phyloP scores from a whole-genome alignment of 2,888 invertebrate species.

The Periphyllus acericola region DNA sequence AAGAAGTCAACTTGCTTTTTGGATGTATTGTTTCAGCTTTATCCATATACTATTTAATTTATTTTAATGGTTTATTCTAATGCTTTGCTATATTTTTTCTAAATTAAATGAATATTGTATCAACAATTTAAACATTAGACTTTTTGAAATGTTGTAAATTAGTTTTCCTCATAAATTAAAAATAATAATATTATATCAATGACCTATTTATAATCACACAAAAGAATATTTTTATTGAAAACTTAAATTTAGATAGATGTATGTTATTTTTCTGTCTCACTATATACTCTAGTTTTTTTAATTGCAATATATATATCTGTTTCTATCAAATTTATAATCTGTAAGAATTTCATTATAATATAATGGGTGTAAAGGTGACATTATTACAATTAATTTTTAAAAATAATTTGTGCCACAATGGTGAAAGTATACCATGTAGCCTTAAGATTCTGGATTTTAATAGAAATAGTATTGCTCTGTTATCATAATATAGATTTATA shows the following conservation, averaged over 20 bases:
- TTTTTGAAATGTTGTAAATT: neutral
- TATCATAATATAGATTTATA: slow-evolving; percentile 44
- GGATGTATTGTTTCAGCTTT: neutral
- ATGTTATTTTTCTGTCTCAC: neutral
- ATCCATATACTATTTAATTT: neutral
- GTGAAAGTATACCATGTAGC: slow-evolving; percentile 62
- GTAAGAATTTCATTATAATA: slow-evolving; percentile 4
- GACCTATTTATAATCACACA: neutral
- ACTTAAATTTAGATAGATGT: neutral
- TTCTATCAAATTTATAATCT: slow-evolving; percentile 15
- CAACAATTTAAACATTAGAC: neutral
- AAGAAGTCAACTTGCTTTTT: neutral
- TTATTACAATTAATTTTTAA: slow-evolving; percentile 42
- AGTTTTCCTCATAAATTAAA: neutral
- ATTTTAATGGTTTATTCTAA: neutral
- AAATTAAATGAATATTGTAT: neutral
- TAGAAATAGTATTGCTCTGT: slow-evolving; percentile 46
- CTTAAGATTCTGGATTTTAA: slow-evolving; percentile 54
- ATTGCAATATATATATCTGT: neutral
- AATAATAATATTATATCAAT: neutral
- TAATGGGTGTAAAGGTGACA: slow-evolving; percentile 45
- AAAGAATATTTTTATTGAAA: neutral
- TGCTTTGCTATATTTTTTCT: neutral
- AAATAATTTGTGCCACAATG: slow-evolving; percentile 60
- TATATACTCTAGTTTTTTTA: neutral